phyloP scores from a whole-genome alignment of 2,797 vertebrate species.

The Coregonus suidteri region DNA sequence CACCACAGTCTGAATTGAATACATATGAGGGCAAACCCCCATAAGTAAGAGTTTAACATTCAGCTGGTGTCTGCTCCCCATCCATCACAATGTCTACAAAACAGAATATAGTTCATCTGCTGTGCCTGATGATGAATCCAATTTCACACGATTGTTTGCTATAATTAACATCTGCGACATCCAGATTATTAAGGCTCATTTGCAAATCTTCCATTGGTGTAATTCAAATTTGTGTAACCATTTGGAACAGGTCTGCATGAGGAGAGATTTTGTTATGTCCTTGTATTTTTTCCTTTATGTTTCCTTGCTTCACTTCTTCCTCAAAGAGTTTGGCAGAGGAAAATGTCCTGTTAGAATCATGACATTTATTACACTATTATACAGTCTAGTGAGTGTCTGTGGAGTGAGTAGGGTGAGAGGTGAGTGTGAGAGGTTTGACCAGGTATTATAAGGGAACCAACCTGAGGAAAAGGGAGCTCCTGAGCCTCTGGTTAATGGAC shows the following conservation, averaged over 20 bases:
- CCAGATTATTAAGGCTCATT: constrained; percentile 40
- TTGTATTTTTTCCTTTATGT: neutral
- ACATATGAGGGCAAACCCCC: constrained; percentile 4
- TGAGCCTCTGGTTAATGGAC: neutral
- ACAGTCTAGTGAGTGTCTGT: neutral
- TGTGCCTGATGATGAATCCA: constrained; percentile 31
- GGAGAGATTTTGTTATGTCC: neutral
- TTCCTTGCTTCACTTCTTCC: constrained; percentile 12
- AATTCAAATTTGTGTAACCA: constrained; percentile 38
- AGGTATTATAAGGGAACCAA: neutral
- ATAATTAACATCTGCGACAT: constrained; percentile 40
- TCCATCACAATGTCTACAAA: constrained; percentile 23
- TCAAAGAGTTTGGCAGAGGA: constrained; percentile 18
- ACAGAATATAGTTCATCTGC: constrained; percentile 4
- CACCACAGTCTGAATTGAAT: neutral
- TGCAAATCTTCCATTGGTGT: constrained; percentile 30
- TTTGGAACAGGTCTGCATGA: constrained; percentile 26
- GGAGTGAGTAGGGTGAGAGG: constrained; percentile 8
- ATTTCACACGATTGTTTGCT: constrained; percentile 32
- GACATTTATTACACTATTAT: constrained; percentile 10
- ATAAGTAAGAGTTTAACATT: constrained; percentile 15
- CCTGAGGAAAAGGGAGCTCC: neutral
- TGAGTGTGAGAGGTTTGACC: neutral
- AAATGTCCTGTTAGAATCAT: constrained; percentile 28
- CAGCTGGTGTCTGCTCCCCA: constrained; percentile 12